A percentile compares a stretch with the other conserved stretches of the same genome.
Evolutionary conservation across 2,113 vertebrate genomes (phyloP).

Genomic region (Coreoperca whiteheadi): DNA sequence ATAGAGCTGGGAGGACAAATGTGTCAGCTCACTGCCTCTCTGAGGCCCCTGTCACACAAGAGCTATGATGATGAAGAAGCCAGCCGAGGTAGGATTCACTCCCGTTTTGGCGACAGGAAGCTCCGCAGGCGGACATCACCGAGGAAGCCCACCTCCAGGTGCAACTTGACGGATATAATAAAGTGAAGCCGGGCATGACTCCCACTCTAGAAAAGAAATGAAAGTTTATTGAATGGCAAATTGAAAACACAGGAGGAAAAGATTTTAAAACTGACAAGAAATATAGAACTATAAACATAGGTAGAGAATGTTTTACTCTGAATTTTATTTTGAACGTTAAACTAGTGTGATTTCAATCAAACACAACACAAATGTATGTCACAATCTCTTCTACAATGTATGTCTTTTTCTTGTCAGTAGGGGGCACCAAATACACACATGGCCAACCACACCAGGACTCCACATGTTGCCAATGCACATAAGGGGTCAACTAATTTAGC

Average conservation of each 20-base stretch:
- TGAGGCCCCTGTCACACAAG: conserved; percentile 55
- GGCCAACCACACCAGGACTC: neutral
- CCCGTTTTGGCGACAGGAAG: conserved; percentile 19
- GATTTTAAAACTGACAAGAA: neutral
- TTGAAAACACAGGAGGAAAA: neutral
- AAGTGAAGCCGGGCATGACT: conserved; percentile 3
- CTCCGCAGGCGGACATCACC: neutral
- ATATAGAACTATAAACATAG: neutral
- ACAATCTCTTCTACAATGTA: neutral
- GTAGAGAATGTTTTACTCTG: too few relatives aligned
- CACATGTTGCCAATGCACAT: neutral
- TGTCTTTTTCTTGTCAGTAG: neutral
- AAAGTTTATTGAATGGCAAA: neutral
- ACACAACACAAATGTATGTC: neutral
- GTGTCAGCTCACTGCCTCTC: conserved; percentile 54
- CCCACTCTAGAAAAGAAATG: neutral
- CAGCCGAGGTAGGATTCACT: conserved; percentile 42
- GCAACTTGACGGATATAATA: neutral
- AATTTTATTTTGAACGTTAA: too few relatives aligned
- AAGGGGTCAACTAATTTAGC: neutral
- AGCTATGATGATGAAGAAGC: conserved; percentile 42
- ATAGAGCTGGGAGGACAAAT: conserved; percentile 60
- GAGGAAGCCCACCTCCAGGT: conserved; percentile 21
- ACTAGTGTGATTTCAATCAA: neutral
- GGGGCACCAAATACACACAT: neutral